A percentile compares a stretch with the other conserved stretches of the same genome.
Evolutionary conservation across 2,888 invertebrate species (phyloP).

Genomic region (Acanthopleura granulata): DNA sequence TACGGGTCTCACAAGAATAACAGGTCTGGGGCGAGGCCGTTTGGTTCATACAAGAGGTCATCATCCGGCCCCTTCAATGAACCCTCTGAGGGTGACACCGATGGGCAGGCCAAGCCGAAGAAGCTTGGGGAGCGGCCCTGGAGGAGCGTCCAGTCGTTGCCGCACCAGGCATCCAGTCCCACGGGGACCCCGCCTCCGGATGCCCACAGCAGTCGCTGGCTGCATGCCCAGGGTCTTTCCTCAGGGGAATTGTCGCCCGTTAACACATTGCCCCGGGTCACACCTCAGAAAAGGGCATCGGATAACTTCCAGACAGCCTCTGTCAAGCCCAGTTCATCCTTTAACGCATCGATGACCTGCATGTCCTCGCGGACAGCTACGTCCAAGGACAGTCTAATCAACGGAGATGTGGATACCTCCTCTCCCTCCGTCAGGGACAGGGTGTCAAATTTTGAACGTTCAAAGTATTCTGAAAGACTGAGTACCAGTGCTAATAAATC

Average conservation of each 20-base stretch:
- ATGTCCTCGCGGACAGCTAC: neutral
- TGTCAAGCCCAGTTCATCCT: neutral
- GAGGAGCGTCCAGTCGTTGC: slow-evolving; percentile 17
- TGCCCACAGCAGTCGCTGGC: neutral
- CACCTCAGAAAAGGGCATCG: slow-evolving; percentile 1
- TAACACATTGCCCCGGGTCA: neutral
- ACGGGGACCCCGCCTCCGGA: neutral
- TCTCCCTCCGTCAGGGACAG: slow-evolving; percentile 17
- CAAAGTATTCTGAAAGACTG: neutral
- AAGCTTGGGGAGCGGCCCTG: neutral
- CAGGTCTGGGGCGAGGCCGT: slow-evolving; percentile 37
- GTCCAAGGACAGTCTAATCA: neutral
- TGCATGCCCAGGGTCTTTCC: neutral
- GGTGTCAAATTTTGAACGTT: slow-evolving; percentile 18
- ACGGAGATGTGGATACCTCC: neutral
- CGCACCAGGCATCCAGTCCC: neutral
- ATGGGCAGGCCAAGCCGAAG: neutral
- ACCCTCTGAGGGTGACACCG: neutral
- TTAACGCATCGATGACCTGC: neutral
- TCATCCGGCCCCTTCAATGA: slow-evolving; percentile 34
- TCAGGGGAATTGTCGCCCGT: neutral
- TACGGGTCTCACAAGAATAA: slow-evolving; percentile 52
- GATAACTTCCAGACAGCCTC: neutral
- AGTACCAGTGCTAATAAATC: too few relatives aligned
- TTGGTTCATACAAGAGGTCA: slow-evolving; percentile 53